Base-by-base conservation (phyloP, 1,140 invertebrate genomes). In the Eriocheir sinensis region DNA sequence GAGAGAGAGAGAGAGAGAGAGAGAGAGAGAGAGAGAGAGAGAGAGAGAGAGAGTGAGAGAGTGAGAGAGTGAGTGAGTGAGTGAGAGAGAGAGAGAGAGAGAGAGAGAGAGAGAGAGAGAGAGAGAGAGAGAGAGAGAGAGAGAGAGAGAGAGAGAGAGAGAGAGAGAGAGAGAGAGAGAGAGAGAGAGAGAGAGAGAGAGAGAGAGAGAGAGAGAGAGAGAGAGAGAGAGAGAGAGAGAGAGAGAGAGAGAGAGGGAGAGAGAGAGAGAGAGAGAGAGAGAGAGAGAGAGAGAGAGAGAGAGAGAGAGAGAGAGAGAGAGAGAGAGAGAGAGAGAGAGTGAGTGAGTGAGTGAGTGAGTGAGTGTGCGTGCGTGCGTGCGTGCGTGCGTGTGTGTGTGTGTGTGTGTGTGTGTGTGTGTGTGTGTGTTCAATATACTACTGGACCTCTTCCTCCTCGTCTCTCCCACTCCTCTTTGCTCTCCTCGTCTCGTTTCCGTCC, bases 361-460 rank as follows among this genome's bases (percentile, higher is more conserved):
- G 48, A 12, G 9, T 53, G 48, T 53, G 48, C 30, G 81, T 21
- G 81, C 30, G 80, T 81, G 80, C 27, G 80, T 81, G 80, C 27
- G 80, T 81, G 80, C 27, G 34, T 81, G 80, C 27, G 80, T 81
- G 80, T 81, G 34, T 36, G 80, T 36, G 80, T 36, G 80, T 81
- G 80, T 81, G 34, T 81, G 80, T 81, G 34, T 81, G 80, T 81
- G 34, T 81, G 80, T 81, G 80, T 81, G 34, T 81, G 34, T 36
- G 80, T 32, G n/a, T 36, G 80, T 81, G 3, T 21, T 32, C 34
- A 27, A 27, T 81, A 4, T 3, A 6, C n/a, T 38, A 3, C 17
- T 21, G 83, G 0, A 15, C 44, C n/a, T 72, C 53, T 72, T 21
- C 27, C 53, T 72, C 53, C 53, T 72, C 53, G 9, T 48, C 53